A percentile compares a stretch with the other conserved stretches of the same genome.
phyloP scores from a whole-genome alignment of 2,113 vertebrate genomes.

The Sylvietta virens region DNA sequence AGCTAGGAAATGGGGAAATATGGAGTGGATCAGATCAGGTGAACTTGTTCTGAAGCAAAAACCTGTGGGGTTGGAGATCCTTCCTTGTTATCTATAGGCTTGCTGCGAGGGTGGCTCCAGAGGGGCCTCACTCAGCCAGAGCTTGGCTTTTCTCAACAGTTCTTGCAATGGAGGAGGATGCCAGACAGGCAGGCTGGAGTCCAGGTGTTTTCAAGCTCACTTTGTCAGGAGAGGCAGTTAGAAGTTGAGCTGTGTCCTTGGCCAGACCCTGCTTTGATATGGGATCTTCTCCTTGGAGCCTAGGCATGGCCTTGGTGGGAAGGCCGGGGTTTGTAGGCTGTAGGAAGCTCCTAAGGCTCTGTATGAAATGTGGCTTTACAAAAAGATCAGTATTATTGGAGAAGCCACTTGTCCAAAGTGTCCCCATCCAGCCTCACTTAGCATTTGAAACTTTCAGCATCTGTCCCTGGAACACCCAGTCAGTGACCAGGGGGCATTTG shows the following conservation, averaged over 20 bases:
- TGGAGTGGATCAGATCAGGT: accelerated
- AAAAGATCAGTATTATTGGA: not conserved
- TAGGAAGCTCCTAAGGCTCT: not conserved
- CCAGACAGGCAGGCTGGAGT: not conserved
- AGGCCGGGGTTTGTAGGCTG: too few species aligned
- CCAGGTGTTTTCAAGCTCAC: not conserved
- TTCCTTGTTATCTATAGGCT: not conserved
- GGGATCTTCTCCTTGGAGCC: not conserved
- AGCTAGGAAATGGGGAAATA: not conserved
- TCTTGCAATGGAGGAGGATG: not conserved
- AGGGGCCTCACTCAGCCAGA: not conserved
- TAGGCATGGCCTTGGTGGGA: not conserved
- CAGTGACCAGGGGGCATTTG: not conserved
- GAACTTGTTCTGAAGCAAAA: not conserved
- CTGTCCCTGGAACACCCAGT: not conserved
- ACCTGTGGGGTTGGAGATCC: not conserved
- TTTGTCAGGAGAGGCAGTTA: not conserved
- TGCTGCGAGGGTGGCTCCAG: not conserved
- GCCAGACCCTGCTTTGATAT: not conserved
- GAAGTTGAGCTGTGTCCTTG: not conserved
- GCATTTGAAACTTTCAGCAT: not conserved
- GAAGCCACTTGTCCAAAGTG: not conserved
- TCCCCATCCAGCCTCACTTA: not conserved
- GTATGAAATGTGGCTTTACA: not conserved
- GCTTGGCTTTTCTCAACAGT: accelerated